Percentiles rank a stretch among this genome's conserved stretches.
phyloP scores from a whole-genome alignment of 2,113 vertebrate genomes.

The Pavo muticus region DNA sequence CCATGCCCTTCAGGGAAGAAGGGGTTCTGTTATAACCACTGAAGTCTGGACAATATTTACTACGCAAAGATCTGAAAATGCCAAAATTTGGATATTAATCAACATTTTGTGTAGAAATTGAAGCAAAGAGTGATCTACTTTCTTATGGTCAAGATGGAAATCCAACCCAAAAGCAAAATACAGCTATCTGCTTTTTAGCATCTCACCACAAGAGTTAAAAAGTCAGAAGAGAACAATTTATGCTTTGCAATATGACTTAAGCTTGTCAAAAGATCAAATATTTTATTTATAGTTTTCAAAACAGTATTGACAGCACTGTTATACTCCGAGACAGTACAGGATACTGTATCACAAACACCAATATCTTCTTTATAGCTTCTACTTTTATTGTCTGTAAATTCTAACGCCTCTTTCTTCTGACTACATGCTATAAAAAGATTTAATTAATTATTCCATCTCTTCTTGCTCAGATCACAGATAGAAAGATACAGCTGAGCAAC shows the following conservation, averaged over 20 bases:
- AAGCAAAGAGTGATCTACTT: background rate
- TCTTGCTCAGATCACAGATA: background rate
- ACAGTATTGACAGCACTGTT: background rate
- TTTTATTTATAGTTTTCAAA: background rate
- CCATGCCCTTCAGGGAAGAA: background rate
- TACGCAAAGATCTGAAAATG: background rate
- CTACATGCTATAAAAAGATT: background rate
- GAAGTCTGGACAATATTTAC: background rate
- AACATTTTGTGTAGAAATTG: background rate
- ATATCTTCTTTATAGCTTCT: background rate
- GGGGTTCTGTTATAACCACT: background rate
- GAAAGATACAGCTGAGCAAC: background rate
- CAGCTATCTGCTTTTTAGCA: background rate
- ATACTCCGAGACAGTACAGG: background rate
- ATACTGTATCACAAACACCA: background rate
- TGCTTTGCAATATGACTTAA: background rate
- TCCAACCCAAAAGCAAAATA: background rate
- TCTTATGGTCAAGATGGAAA: background rate
- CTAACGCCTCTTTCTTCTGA: background rate
- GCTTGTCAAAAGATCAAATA: background rate
- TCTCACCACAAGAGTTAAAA: background rate
- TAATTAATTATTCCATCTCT: conserved; percentile 15
- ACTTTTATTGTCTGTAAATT: background rate
- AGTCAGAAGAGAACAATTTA: background rate
- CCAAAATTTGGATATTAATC: background rate